Evolutionary conservation across 2,797 vertebrate genomes (phyloP), one percentile per base, ranked within the genome.

Genomic region (Vespertilio murinus): DNA sequence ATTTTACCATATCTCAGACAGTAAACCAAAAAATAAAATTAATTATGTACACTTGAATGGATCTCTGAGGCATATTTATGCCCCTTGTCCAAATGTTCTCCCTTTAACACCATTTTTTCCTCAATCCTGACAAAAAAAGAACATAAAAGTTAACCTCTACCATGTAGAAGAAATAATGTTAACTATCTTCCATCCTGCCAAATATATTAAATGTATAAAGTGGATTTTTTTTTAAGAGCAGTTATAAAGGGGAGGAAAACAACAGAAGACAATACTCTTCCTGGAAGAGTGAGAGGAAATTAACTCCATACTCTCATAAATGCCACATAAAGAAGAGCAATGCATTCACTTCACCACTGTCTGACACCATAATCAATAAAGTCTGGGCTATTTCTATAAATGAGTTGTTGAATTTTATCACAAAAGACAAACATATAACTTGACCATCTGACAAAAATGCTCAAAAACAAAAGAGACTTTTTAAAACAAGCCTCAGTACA

Each of bases 391-490:
- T 59, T 95, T 91, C 83, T 59, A 22, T 70, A 87, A 97, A 80
- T 38, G 49, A 93, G n/a, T 84, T 65, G 65, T 87, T 80, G 47
- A 89, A 12, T 79, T 94, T 92, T 85, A 94, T 88, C 77, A 94
- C 78, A 91, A 88, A 96, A 14, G 3, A 90, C 49, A 95, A 96
- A 85, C 40, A 87, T 96, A 93, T 95, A 85, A 85, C 59, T 97
- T 97, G 95, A 96, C 64, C 91, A 94, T 94, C 95, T 96, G 84
- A 90, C 90, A 96, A 95, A 96, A 96, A 94, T 82, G 54, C 56
- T 95, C 64, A 95, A 91, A 96, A 91, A 65, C 54, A 91, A 74
- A 95, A 93, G 69, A 95, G 49, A 78, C 28, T 17, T 94, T 73
- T 96, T 93, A 92, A 97, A 96, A 92, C 40, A 74, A 95, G 83